phyloP scores from a whole-genome alignment of 1,140 invertebrate species.

The Heliconius eleuchia region DNA sequence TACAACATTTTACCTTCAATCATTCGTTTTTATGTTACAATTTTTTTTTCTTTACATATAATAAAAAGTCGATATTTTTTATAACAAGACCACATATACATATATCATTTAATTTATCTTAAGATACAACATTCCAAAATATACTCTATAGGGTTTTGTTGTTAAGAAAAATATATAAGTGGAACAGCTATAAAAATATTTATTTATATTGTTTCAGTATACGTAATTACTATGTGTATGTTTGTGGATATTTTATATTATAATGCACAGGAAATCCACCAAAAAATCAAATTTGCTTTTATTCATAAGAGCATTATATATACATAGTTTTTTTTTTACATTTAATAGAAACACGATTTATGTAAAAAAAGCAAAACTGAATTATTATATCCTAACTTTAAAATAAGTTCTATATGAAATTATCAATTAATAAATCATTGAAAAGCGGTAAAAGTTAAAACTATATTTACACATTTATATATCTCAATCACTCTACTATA shows the following conservation, averaged over 20 bases:
- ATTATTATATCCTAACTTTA: background rate
- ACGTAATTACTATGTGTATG: slow-evolving; percentile 11
- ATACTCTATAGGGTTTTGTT: slow-evolving; percentile 35
- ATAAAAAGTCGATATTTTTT: too few species aligned
- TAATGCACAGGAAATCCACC: background rate
- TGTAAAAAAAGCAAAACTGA: background rate
- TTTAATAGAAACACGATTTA: background rate
- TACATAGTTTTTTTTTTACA: background rate
- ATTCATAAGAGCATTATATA: background rate
- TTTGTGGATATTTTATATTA: background rate
- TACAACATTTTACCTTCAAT: too few species aligned
- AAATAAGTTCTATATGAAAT: background rate
- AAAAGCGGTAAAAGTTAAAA: background rate
- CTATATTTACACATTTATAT: background rate
- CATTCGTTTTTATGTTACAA: too few species aligned
- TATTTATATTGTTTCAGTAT: slow-evolving; percentile 33
- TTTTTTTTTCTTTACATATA: too few species aligned
- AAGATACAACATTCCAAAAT: slow-evolving; percentile 43
- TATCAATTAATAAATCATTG: background rate
- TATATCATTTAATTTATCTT: slow-evolving; percentile 3
- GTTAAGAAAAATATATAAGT: slow-evolving; percentile 37
- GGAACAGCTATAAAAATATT: slow-evolving; percentile 51
- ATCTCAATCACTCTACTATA: background rate
- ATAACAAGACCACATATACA: background rate
- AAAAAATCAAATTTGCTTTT: background rate